Evolutionary conservation across 1,140 invertebrate species (phyloP), one percentile per base, ranked within the genome.

Genomic region (Marisa cornuarietis): DNA sequence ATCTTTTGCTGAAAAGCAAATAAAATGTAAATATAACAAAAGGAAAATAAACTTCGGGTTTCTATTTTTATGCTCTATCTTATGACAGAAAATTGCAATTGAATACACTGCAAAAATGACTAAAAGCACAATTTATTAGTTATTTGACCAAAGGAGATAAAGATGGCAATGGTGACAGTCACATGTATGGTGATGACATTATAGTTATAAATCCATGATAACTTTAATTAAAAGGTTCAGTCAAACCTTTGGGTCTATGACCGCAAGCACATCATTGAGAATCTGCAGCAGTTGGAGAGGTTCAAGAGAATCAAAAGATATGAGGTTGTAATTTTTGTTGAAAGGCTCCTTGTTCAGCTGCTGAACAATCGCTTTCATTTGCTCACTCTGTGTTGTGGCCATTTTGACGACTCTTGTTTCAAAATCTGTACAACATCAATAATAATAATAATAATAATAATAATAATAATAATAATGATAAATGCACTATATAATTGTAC

Each of bases 281-380:
- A 95, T 90, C 91, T 97, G 95, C 71, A 96, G 87, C 71, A 96
- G 90, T 85, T 95, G 94, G 75, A 95, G 93, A 51, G 94, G 93
- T 79, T 93, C 93, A 68, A 96, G 89, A n/a, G 94, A 93, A 92
- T 96, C 96, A 91, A 96, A 96, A 80, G 94, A 95, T 84, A 97
- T 96, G 74, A 96, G 90, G 86, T 96, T 96, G 83, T 95, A 96
- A 85, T 94, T 95, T 85, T 94, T 95, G 75, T 93, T 94, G 83
- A 96, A 94, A 14, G 94, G 93, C 71, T 93, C 91, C 86, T 95
- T 94, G 88, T 95, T 96, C 81, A 97, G 87, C 90, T 95, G 94
- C 79, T 92, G 93, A 58, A 96, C 93, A 79, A 96, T 95, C 88
- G 93, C 95, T 88, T 96, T 96, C 79, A 96, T 92, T 91, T 95